Evolutionary conservation across 2,797 vertebrate species (phyloP).

Genomic region (Acanthopagrus latus): DNA sequence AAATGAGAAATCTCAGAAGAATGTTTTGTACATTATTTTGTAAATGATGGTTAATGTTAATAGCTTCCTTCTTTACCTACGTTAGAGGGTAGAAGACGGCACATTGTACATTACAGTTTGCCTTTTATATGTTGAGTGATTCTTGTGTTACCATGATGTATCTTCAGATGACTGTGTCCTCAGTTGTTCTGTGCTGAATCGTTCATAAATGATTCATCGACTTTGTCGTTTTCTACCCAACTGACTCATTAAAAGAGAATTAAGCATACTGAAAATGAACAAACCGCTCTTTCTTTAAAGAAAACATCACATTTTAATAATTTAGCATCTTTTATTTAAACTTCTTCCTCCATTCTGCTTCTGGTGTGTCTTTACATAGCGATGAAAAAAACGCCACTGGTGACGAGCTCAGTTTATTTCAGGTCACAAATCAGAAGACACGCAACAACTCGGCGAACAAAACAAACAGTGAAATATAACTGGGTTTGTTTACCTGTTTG

Average conservation of each 20-base stretch:
- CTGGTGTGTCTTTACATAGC: not conserved
- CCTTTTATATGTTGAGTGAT: conserved; percentile 36
- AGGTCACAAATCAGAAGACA: not conserved
- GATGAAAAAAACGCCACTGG: not conserved
- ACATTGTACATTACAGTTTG: conserved; percentile 55
- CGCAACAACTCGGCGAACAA: not conserved
- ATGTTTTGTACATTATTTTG: conserved; percentile 65
- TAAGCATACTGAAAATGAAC: conserved; percentile 26
- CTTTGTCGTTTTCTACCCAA: not conserved
- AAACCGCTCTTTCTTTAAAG: not conserved
- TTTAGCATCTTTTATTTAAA: not conserved
- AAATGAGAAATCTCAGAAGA: conserved; percentile 32
- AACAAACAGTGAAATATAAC: not conserved
- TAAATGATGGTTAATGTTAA: conserved; percentile 54
- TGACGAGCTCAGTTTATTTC: not conserved
- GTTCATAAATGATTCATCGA: not conserved
- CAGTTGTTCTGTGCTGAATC: conserved; percentile 26
- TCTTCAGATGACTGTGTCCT: conserved; percentile 8
- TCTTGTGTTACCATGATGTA: not conserved
- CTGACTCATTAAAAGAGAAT: conserved; percentile 20
- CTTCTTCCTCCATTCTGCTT: not conserved
- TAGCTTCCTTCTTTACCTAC: conserved; percentile 10
- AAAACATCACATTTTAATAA: not conserved
- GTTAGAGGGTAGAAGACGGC: not conserved
- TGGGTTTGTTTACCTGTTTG: not conserved